These are phyloP conservation scores for Panzeria rudis DNA, from an alignment of 2,888 invertebrate genomes.

Conservation along the genomic window DNA sequence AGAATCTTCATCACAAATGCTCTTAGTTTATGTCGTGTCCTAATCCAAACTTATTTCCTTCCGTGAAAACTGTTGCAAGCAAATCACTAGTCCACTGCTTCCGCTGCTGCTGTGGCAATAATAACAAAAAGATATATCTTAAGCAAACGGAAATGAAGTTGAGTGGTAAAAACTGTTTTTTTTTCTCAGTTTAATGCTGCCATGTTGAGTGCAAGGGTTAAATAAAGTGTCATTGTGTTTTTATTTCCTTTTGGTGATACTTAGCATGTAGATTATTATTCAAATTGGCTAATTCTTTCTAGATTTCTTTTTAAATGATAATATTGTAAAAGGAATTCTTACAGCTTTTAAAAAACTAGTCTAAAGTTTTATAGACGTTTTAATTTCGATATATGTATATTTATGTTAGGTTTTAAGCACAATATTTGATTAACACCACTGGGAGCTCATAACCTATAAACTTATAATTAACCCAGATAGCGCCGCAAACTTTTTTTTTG, in stretches of 20 bases:
- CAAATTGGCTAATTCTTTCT: not conserved
- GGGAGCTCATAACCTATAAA: not conserved
- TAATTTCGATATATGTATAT: too few species aligned
- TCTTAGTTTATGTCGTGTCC: slow-evolving; percentile 76
- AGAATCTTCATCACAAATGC: slow-evolving; percentile 71
- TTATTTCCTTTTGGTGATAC: slow-evolving; percentile 17
- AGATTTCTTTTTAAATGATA: not conserved
- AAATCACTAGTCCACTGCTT: slow-evolving; percentile 62
- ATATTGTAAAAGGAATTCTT: not conserved
- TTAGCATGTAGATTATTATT: slow-evolving; percentile 43
- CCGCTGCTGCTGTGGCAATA: slow-evolving; percentile 2
- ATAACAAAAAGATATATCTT: slow-evolving; percentile 5
- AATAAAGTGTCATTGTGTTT: slow-evolving; percentile 36
- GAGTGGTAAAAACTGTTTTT: slow-evolving; percentile 56
- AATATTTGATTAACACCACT: not conserved
- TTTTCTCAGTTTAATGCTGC: slow-evolving; percentile 1
- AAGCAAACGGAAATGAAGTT: slow-evolving; percentile 68
- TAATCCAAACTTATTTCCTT: slow-evolving; percentile 82
- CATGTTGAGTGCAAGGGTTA: slow-evolving; percentile 14
- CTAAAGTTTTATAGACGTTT: not conserved
- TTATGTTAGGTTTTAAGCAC: not conserved
- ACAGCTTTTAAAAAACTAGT: not conserved
- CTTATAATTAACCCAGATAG: too few species aligned
- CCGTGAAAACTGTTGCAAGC: slow-evolving; percentile 76
- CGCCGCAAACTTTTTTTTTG: too few species aligned